These are phyloP conservation scores for Lepidostoma basale DNA, from an alignment of 1,140 invertebrate species.

Conservation along the genomic window DNA sequence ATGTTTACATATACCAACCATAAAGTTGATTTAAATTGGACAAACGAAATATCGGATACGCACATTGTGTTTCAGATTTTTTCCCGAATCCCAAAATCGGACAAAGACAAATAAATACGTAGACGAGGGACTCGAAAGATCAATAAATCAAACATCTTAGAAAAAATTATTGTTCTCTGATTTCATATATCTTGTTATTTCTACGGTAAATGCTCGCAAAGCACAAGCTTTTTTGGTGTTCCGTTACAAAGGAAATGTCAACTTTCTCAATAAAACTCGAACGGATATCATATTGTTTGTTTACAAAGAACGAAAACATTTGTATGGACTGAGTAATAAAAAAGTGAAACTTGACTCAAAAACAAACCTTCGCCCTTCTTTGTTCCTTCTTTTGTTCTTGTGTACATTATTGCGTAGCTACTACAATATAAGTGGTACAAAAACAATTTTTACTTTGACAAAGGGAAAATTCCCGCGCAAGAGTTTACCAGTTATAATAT, in stretches of 20 bases:
- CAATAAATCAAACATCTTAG: conserved; percentile 7
- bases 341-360: conserved; percentile 13
- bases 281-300: conserved; percentile 23
- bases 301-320: conserved; percentile 19
- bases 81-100: too few species aligned
- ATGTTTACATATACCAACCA: too few species aligned
- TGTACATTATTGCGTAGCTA: background rate
- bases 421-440: conserved; percentile 1
- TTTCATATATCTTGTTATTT: conserved; percentile 17
- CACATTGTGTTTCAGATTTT: too few species aligned
- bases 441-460: background rate
- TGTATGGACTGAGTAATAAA: conserved; percentile 13
- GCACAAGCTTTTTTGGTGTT: background rate
- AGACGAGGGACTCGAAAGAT: background rate
- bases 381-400: conserved; percentile 10
- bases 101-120: background rate
- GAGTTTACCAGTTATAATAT: conserved; percentile 3
- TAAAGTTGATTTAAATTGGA: too few species aligned
- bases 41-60: too few species aligned
- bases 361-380: background rate
- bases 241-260: conserved; percentile 17
- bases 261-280: conserved; percentile 21
- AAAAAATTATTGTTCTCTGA: background rate
- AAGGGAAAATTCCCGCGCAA: conserved; percentile 3
- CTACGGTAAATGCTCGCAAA: background rate